Percentiles rank a stretch among this genome's conserved stretches.
Conservation (phyloP, 2,888 invertebrate genomes). For the Myathropa florea region DNA sequence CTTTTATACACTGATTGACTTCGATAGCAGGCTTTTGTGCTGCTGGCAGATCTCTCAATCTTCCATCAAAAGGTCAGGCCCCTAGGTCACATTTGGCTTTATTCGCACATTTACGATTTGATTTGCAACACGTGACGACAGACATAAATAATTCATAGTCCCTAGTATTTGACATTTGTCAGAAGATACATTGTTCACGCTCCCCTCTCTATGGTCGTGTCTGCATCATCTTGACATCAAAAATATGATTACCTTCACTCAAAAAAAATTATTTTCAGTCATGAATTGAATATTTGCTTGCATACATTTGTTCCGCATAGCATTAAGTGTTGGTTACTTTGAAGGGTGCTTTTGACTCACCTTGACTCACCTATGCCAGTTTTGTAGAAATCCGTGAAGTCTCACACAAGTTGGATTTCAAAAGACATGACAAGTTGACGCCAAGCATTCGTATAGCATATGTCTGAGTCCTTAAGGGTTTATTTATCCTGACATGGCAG, state of each 20-base stretch:
- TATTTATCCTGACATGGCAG: no score
- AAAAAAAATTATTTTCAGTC: not conserved
- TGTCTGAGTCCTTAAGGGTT: no score
- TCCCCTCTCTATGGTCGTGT: not conserved
- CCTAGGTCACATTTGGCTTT: conserved; percentile 10
- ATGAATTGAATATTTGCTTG: not conserved
- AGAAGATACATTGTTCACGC: conserved; percentile 10
- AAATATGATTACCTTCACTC: not conserved
- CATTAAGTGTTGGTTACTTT: not conserved
- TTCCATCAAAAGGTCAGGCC: not conserved
- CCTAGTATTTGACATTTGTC: conserved; percentile 10
- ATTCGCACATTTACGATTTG: conserved; percentile 17
- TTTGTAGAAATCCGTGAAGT: no score
- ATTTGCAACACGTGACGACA: conserved; percentile 34
- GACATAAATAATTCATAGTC: conserved; percentile 33
- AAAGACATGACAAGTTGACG: no score
- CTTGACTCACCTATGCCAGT: no score
- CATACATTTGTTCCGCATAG: not conserved
- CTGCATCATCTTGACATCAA: not conserved
- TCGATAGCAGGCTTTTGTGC: not conserved
- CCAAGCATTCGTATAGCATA: no score
- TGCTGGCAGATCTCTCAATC: not conserved
- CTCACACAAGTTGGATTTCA: no score
- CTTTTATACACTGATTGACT: not conserved
- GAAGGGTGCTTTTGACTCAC: not conserved